phyloP scores from a whole-genome alignment of 2,888 invertebrate genomes.

The Bruchidius siliquastri region DNA sequence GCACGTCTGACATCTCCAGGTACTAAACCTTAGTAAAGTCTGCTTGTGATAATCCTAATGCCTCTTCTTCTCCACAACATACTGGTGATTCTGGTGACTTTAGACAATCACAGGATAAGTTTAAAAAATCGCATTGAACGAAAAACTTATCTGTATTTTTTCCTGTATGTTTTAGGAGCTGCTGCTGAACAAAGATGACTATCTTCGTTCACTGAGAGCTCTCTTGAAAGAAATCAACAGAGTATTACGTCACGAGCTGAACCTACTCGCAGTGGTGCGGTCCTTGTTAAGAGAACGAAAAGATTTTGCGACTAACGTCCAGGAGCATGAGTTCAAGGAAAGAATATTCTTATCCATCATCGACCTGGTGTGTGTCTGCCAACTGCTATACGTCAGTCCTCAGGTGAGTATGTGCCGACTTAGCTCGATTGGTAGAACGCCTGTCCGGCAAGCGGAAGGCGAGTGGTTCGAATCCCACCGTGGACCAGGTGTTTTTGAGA shows the following conservation, averaged over 20 bases:
- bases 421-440: too few relatives aligned
- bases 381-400: conserved; percentile 73
- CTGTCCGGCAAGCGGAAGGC: too few relatives aligned
- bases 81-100: too few relatives aligned
- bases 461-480: too few relatives aligned
- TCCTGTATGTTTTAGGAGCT: conserved; percentile 62
- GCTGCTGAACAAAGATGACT: conserved; percentile 83
- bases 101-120: not conserved
- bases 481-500: too few relatives aligned
- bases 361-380: conserved; percentile 81
- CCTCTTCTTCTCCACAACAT: too few relatives aligned
- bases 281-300: conserved; percentile 65
- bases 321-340: conserved; percentile 69
- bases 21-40: too few relatives aligned
- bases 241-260: conserved; percentile 75
- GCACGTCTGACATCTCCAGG: too few relatives aligned
- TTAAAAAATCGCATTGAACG: too few relatives aligned
- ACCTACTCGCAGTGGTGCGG: conserved; percentile 73
- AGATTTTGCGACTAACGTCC: conserved; percentile 58
- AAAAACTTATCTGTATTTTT: too few relatives aligned
- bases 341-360: conserved; percentile 77
- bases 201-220: conserved; percentile 78
- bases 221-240: conserved; percentile 86
- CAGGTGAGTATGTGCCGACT: conserved; percentile 54
- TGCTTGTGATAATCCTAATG: too few relatives aligned